phyloP scores from a whole-genome alignment of 64 coral and sea anemone species.

The Montipora foliosa region DNA sequence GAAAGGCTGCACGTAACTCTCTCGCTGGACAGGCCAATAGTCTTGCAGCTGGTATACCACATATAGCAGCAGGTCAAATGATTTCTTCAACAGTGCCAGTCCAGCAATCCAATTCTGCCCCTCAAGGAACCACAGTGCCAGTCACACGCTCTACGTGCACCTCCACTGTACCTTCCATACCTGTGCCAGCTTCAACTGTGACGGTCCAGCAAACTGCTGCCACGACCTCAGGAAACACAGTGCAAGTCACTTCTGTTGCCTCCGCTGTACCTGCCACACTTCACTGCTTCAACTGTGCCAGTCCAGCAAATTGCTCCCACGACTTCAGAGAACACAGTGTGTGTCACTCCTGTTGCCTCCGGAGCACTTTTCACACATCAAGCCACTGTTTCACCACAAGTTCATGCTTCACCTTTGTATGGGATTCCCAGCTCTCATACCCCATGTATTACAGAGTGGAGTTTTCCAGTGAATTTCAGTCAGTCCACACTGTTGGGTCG shows the following conservation, averaged over 20 bases:
- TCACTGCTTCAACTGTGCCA: background rate
- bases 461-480: conserved; percentile 1
- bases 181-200: background rate
- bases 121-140: conserved; percentile 1
- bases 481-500: conserved; percentile 14
- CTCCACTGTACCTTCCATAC: background rate
- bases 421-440: background rate
- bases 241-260: background rate
- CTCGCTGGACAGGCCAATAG: background rate
- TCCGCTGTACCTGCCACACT: background rate
- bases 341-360: background rate
- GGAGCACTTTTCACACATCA: background rate
- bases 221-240: background rate
- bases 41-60: background rate
- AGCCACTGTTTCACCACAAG: background rate
- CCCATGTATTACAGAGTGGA: background rate
- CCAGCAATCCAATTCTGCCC: background rate
- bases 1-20: background rate
- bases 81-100: background rate
- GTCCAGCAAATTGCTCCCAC: background rate
- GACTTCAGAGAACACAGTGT: too few relatives aligned
- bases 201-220: background rate
- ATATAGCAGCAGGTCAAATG: conserved; percentile 1
- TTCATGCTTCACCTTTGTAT: conserved; percentile 3
- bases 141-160: background rate